Evolutionary conservation across 2,113 vertebrate species (phyloP).

Genomic region (Triplophysa rosa): DNA sequence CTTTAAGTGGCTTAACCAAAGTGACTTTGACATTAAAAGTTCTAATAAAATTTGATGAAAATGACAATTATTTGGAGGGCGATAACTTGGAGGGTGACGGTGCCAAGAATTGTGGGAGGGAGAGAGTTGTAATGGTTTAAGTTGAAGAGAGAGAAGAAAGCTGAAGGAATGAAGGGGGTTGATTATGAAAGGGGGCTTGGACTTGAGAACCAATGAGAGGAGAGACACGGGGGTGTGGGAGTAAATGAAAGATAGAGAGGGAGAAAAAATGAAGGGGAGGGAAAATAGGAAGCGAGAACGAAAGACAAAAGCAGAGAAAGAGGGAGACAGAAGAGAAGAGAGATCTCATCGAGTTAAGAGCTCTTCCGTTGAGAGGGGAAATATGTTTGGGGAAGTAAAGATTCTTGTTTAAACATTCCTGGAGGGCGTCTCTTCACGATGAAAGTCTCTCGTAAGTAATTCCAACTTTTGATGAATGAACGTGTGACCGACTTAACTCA

Average conservation of each 20-base stretch:
- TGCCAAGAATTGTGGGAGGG: constrained; percentile 66
- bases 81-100: constrained; percentile 37
- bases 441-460: constrained; percentile 76
- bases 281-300: constrained; percentile 47
- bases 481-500: too few relatives aligned
- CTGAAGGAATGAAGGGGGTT: constrained; percentile 30
- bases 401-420: not conserved
- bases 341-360: not conserved
- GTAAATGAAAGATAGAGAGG: constrained; percentile 63
- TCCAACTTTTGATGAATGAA: not conserved
- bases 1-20: too few relatives aligned
- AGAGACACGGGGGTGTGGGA: constrained; percentile 51
- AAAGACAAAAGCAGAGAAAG: constrained; percentile 48
- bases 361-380: not conserved
- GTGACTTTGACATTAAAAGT: too few relatives aligned
- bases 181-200: constrained; percentile 24
- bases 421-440: constrained; percentile 58
- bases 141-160: constrained; percentile 57
- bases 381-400: not conserved
- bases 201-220: constrained; percentile 59
- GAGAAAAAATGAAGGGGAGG: constrained; percentile 36
- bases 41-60: too few relatives aligned
- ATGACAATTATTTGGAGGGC: too few relatives aligned
- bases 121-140: constrained; percentile 62
- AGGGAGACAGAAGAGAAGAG: constrained; percentile 14